These are phyloP conservation scores for Drosophila busckii DNA, from an alignment of 1,140 invertebrate genomes.

Conservation along the genomic window DNA sequence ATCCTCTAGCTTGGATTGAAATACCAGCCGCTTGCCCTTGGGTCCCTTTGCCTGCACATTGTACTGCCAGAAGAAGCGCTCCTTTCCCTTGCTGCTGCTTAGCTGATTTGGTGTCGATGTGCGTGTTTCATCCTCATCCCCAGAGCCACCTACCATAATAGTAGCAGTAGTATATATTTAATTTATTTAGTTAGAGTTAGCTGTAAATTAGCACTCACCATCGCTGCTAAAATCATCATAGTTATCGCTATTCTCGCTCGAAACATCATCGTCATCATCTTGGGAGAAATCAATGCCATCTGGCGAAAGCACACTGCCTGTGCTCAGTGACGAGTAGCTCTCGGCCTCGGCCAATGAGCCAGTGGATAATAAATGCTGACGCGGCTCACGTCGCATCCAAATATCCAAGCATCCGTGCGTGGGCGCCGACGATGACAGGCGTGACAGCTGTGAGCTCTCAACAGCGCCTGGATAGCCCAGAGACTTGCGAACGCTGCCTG, in stretches of 20 bases:
- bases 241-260: constrained; percentile 88
- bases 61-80: constrained; percentile 98
- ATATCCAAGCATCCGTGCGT: constrained; percentile 86
- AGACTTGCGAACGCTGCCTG: constrained; percentile 49
- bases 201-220: constrained; percentile 79
- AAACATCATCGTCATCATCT: constrained; percentile 91
- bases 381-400: constrained; percentile 90
- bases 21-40: constrained; percentile 92
- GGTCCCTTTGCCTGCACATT: constrained; percentile 99
- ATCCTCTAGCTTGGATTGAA: constrained; percentile 91
- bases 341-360: constrained; percentile 91
- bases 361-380: constrained; percentile 91
- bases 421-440: constrained; percentile 90
- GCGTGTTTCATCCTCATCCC: constrained; percentile 83
- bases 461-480: constrained; percentile 49
- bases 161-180: not conserved
- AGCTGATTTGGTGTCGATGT: constrained; percentile 79
- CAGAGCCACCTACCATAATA: constrained; percentile 82
- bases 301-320: constrained; percentile 90
- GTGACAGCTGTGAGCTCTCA: constrained; percentile 79
- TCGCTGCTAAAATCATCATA: constrained; percentile 91
- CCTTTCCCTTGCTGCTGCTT: constrained; percentile 83
- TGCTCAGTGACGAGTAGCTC: constrained; percentile 92
- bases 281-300: constrained; percentile 89
- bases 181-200: not conserved